Conservation (phyloP, 2,113 vertebrate species). For the Gasterosteus aculeatus region DNA sequence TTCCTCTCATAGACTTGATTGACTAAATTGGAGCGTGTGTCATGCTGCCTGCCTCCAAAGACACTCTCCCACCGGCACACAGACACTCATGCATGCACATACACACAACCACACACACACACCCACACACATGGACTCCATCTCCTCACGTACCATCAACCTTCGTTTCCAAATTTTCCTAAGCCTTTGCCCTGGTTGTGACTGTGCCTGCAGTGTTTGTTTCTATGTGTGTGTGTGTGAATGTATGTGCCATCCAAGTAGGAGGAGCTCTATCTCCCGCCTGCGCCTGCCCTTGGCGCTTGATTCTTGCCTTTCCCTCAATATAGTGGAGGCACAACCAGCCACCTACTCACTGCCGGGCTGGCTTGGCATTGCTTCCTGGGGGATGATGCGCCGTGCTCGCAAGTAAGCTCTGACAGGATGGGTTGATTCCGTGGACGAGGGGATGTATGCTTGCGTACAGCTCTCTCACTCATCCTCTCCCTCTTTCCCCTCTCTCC, state of each 20-base stretch:
- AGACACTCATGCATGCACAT: slow-evolving; percentile 36
- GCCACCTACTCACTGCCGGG: slow-evolving; percentile 52
- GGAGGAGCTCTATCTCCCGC: slow-evolving; percentile 54
- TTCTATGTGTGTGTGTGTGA: slow-evolving; percentile 5
- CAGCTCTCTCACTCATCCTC: background rate
- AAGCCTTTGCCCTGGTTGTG: slow-evolving; percentile 43
- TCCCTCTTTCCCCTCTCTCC: background rate
- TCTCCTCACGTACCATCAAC: slow-evolving; percentile 37
- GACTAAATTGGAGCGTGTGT: slow-evolving; percentile 66
- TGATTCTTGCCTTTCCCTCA: slow-evolving; percentile 31
- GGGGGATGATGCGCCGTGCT: slow-evolving; percentile 69
- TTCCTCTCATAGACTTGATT: slow-evolving; percentile 63
- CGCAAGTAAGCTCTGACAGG: slow-evolving; percentile 65
- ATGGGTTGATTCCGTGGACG: slow-evolving; percentile 71
- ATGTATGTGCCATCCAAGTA: slow-evolving; percentile 42
- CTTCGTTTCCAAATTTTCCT: slow-evolving; percentile 34
- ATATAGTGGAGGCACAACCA: slow-evolving; percentile 35
- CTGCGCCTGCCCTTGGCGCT: slow-evolving; percentile 44
- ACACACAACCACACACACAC: no score
- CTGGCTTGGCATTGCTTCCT: slow-evolving; percentile 58
- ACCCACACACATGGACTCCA: background rate
- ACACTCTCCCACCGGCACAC: slow-evolving; percentile 20
- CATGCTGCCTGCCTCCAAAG: slow-evolving; percentile 40
- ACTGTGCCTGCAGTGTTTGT: slow-evolving; percentile 40
- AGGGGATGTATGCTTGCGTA: slow-evolving; percentile 59